Percentiles rank a stretch among this genome's conserved stretches.
Evolutionary conservation across 1,140 invertebrate species (phyloP).

Genomic region (Cryptotermes secundus): DNA sequence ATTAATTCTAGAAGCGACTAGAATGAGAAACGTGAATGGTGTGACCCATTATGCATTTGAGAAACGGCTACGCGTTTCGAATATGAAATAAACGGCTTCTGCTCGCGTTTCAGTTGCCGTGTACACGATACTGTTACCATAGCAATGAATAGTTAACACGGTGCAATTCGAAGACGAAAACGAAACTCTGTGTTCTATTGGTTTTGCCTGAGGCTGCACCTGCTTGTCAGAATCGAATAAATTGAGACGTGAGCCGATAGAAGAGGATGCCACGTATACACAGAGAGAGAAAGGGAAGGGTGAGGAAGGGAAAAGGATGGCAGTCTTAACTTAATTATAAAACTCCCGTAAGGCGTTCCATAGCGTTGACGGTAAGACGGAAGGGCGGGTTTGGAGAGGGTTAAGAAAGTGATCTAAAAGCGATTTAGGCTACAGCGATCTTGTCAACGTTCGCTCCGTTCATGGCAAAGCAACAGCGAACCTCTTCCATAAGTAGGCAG

Average conservation of each 20-base stretch:
- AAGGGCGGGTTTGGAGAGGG: neutral
- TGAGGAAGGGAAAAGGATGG: no score
- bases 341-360: constrained; percentile 2
- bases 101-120: neutral
- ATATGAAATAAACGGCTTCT: neutral
- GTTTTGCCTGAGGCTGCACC: neutral
- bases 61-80: neutral
- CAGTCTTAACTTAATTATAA: constrained; percentile 14
- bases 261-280: neutral
- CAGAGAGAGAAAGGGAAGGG: neutral
- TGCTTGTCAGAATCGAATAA: constrained; percentile 1
- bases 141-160: neutral
- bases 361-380: neutral
- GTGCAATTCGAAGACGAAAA: neutral
- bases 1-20: neutral
- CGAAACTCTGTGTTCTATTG: constrained; percentile 6
- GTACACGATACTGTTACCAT: neutral
- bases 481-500: no score
- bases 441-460: neutral
- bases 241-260: neutral
- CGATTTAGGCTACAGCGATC: neutral
- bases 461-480: no score
- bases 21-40: neutral
- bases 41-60: constrained; percentile 7
- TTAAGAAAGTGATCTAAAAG: constrained; percentile 3